Conservation (phyloP, 2,888 invertebrate species). For the Dryococelus australis region DNA sequence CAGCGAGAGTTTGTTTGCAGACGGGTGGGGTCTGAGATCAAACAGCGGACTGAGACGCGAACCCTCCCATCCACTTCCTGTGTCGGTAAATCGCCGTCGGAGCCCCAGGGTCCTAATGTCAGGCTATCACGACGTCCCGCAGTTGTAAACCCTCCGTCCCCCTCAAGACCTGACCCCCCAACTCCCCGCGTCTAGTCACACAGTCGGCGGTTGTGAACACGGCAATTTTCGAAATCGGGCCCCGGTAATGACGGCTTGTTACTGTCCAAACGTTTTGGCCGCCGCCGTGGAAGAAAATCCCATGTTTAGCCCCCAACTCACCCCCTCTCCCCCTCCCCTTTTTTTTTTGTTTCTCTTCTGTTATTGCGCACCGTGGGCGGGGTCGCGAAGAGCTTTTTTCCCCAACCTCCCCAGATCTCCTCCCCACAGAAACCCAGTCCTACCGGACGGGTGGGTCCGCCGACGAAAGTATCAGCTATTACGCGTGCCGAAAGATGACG, state of each 20-base stretch:
- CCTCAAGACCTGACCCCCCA: background rate
- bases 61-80: background rate
- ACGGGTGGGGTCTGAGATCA: too few relatives aligned
- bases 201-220: background rate
- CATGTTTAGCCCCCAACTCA: background rate
- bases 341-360: background rate
- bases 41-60: too few relatives aligned
- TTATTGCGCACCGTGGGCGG: background rate
- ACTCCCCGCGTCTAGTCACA: background rate
- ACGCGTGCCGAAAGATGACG: background rate
- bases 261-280: background rate
- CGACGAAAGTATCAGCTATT: background rate
- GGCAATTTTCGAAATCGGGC: conserved; percentile 4
- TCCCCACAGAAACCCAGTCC: background rate
- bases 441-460: too few relatives aligned
- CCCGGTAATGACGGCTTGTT: background rate
- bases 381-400: background rate
- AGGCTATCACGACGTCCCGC: background rate
- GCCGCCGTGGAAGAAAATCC: background rate
- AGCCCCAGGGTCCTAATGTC: background rate
- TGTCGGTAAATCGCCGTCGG: background rate
- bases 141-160: background rate
- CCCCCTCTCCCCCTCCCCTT: background rate
- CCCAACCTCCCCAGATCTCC: background rate
- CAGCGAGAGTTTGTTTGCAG: too few relatives aligned